phyloP scores from a whole-genome alignment of 2,888 invertebrate species.

The Lithosia quadra region DNA sequence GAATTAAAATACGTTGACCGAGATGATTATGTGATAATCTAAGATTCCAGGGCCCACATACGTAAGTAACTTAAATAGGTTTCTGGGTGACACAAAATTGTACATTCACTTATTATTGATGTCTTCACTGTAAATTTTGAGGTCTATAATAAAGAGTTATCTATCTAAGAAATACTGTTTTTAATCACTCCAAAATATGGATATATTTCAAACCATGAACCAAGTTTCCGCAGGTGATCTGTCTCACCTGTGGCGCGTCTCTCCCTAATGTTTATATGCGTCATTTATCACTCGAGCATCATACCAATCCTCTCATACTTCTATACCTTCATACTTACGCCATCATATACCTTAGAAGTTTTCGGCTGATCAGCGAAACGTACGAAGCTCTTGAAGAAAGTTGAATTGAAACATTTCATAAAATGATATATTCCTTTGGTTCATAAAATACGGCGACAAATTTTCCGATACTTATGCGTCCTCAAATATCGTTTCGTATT shows the following conservation, averaged over 20 bases:
- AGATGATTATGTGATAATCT: background rate
- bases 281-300: constrained; percentile 40
- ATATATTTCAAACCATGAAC: background rate
- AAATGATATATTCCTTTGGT: constrained; percentile 17
- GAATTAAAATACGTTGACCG: background rate
- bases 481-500: constrained; percentile 20
- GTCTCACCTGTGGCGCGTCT: constrained; percentile 42
- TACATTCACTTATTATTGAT: too few species aligned
- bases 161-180: too few species aligned
- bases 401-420: constrained; percentile 13
- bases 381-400: constrained; percentile 1
- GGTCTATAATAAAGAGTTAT: too few species aligned
- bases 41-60: too few species aligned
- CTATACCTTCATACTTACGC: background rate
- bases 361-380: constrained; percentile 18
- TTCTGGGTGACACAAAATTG: too few species aligned
- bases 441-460: constrained; percentile 20
- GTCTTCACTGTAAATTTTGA: too few species aligned
- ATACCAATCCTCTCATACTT: background rate
- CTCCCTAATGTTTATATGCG: constrained; percentile 36
- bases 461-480: constrained; percentile 18
- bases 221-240: background rate
- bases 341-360: constrained; percentile 12
- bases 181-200: background rate
- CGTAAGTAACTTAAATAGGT: too few species aligned